Conservation (phyloP, 2,113 vertebrate species). For the Eira barbara region DNA sequence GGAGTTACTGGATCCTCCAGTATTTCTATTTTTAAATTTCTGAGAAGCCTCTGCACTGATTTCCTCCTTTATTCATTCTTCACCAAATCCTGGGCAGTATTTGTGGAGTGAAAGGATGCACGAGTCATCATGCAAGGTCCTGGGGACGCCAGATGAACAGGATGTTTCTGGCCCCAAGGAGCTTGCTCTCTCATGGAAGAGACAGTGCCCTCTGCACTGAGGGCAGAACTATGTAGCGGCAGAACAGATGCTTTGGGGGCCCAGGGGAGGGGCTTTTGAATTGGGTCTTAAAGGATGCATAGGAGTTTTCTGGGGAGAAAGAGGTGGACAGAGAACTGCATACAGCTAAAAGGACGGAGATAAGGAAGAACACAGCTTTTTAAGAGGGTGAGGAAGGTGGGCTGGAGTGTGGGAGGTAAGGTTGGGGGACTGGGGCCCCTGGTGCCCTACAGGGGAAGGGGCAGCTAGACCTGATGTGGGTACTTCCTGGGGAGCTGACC, state of each 20-base stretch:
- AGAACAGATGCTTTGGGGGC: background rate
- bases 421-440: background rate
- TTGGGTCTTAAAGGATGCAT: background rate
- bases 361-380: background rate
- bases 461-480: rapidly evolving
- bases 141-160: too few relatives aligned
- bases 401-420: background rate
- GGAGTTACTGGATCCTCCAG: background rate
- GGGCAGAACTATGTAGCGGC: background rate
- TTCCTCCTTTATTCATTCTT: background rate
- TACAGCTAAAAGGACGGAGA: background rate
- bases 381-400: too few relatives aligned
- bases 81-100: rapidly evolving
- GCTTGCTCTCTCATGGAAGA: background rate
- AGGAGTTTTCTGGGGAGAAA: background rate
- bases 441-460: background rate
- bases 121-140: background rate
- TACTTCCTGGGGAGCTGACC: background rate
- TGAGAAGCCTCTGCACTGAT: background rate
- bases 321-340: background rate
- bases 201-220: background rate
- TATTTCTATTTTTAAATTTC: background rate
- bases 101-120: background rate
- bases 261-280: background rate
- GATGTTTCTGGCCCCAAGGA: background rate